Percentiles rank a stretch among this genome's conserved stretches.
phyloP scores from a whole-genome alignment of 1,140 invertebrate genomes.

The Ylistrum balloti region DNA sequence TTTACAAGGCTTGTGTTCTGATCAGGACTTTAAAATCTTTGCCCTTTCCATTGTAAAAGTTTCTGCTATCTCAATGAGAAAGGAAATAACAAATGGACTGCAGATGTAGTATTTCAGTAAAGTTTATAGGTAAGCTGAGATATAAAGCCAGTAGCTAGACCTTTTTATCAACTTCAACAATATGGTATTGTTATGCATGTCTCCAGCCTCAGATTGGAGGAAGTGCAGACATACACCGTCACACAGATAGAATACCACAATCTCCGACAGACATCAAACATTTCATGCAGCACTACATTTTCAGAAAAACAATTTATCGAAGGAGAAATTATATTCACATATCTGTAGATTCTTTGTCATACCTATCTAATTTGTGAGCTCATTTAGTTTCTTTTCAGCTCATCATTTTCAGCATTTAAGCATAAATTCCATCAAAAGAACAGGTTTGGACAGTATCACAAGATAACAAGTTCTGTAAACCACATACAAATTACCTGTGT shows the following conservation, averaged over 20 bases:
- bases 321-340: constrained; percentile 40
- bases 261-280: constrained; percentile 17
- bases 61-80: background rate
- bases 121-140: background rate
- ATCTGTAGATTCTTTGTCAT: background rate
- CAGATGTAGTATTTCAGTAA: background rate
- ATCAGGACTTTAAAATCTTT: constrained; percentile 40
- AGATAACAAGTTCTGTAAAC: constrained; percentile 7
- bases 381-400: constrained; percentile 12
- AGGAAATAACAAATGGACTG: background rate
- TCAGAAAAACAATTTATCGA: constrained; percentile 29
- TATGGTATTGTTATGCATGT: constrained; percentile 19
- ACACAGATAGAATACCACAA: background rate
- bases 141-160: background rate
- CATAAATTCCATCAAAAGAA: constrained; percentile 6
- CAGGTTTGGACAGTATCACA: background rate
- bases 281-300: constrained; percentile 18
- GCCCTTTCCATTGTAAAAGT: constrained; percentile 38
- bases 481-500: background rate
- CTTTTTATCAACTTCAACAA: background rate
- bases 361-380: constrained; percentile 28
- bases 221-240: constrained; percentile 15
- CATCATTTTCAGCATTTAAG: constrained; percentile 34
- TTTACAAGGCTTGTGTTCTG: background rate
- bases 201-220: background rate